Conservation (phyloP, 2,113 vertebrate species). For the Centropus bengalensis region DNA sequence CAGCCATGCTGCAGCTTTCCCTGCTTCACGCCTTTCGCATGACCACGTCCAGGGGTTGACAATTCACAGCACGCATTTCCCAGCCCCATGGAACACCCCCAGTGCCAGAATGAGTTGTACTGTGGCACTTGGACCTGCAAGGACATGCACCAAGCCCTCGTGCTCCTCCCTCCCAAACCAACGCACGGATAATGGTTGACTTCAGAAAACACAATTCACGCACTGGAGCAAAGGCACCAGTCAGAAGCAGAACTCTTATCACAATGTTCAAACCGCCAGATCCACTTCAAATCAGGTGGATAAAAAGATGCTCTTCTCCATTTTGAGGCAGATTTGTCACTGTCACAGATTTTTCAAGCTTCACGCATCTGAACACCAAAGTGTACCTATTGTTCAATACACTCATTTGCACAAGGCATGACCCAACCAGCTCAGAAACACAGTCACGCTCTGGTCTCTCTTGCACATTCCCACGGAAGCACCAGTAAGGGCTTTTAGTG, state of each 20-base stretch:
- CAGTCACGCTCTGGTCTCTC: not conserved
- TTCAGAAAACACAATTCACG: not conserved
- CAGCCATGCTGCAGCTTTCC: not conserved
- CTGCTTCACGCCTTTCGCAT: not conserved
- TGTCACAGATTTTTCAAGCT: not conserved
- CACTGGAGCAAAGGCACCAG: not conserved
- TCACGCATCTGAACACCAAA: not conserved
- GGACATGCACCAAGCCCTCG: not conserved
- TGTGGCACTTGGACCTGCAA: not conserved
- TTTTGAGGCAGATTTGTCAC: not conserved
- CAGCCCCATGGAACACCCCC: not conserved
- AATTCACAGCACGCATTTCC: not conserved
- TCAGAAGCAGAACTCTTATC: not conserved
- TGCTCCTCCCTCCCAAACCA: not conserved
- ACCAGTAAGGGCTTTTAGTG: not conserved
- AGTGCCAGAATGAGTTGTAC: rapidly evolving
- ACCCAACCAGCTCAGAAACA: not conserved
- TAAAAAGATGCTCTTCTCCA: not conserved
- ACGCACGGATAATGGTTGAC: not conserved
- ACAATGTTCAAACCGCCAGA: not conserved
- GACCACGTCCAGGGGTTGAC: rapidly evolving
- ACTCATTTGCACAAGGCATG: not conserved
- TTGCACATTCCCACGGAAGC: not conserved
- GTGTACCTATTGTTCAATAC: not conserved
- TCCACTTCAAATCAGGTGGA: not conserved